Percentiles rank a stretch among this genome's conserved stretches.
Conservation (phyloP, 2,113 vertebrate genomes). For the Anas platyrhynchos region DNA sequence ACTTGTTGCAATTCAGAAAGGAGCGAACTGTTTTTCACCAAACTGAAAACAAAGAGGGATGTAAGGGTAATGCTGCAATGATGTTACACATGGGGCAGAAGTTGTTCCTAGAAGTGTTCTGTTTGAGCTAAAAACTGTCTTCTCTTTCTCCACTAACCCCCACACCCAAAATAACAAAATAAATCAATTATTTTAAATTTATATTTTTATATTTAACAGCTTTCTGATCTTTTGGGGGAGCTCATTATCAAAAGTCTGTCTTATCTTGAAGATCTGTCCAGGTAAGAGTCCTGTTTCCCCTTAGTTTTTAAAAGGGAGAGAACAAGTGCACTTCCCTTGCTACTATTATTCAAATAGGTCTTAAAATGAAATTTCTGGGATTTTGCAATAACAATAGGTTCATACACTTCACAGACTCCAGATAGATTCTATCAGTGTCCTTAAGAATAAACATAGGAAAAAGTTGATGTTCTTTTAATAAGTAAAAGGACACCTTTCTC, state of each 20-base stretch:
- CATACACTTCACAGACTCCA: fast-evolving
- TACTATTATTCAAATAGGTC: background rate
- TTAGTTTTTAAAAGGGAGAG: background rate
- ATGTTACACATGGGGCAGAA: background rate
- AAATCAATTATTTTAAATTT: background rate
- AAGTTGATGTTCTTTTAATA: background rate
- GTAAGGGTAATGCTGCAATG: background rate
- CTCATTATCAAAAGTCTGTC: background rate
- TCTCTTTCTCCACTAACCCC: background rate
- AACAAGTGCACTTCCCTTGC: background rate
- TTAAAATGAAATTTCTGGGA: background rate
- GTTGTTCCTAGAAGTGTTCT: background rate
- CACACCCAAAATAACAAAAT: background rate
- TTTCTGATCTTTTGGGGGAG: background rate
- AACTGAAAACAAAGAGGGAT: background rate
- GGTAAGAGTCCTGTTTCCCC: background rate
- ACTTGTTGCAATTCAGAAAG: background rate
- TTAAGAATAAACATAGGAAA: background rate
- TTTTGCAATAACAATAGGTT: background rate
- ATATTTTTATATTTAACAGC: fast-evolving
- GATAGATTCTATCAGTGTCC: background rate
- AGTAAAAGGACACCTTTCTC: background rate
- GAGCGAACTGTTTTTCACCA: background rate
- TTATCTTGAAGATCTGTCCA: background rate
- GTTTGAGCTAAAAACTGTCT: background rate